Percentiles rank a stretch among this genome's conserved stretches.
These are phyloP conservation scores for Episyrphus balteatus DNA, from an alignment of 1,140 invertebrate species.

Conservation along the genomic window DNA sequence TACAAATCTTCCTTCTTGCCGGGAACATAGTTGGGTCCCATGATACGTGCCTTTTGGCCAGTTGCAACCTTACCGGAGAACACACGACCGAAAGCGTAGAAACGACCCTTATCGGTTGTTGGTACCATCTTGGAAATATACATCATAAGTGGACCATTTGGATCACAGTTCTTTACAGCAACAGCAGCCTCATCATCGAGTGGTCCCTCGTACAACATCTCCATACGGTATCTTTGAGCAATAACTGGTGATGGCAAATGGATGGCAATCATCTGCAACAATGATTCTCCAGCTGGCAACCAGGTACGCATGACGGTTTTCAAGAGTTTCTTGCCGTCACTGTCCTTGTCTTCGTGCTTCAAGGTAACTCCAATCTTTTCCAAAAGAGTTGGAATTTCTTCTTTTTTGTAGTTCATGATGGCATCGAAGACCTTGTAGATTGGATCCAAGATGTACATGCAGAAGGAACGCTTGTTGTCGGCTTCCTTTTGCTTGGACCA, in stretches of 20 bases:
- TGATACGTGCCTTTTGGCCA: slow-evolving; percentile 93
- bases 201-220: slow-evolving; percentile 97
- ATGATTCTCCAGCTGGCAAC: slow-evolving; percentile 97
- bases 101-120: slow-evolving; percentile 97
- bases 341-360: slow-evolving; percentile 90
- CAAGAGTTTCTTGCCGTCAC: slow-evolving; percentile 83
- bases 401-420: slow-evolving; percentile 98
- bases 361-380: slow-evolving; percentile 87
- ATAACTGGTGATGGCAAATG: slow-evolving; percentile 98
- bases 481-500: slow-evolving; percentile 86
- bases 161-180: slow-evolving; percentile 86
- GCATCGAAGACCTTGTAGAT: slow-evolving; percentile 98
- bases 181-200: slow-evolving; percentile 92
- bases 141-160: slow-evolving; percentile 98
- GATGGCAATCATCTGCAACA: slow-evolving; percentile 99
- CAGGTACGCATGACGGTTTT: slow-evolving; percentile 98
- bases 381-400: slow-evolving; percentile 76
- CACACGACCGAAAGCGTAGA: slow-evolving; percentile 99
- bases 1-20: slow-evolving; percentile 99
- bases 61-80: slow-evolving; percentile 93
- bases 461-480: slow-evolving; percentile 94
- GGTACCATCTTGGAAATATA: slow-evolving; percentile 99
- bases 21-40: slow-evolving; percentile 95
- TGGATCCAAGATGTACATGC: slow-evolving; percentile 96
- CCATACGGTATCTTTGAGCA: slow-evolving; percentile 98